phyloP scores from a whole-genome alignment of 1,140 invertebrate species.

The Drosophila trapezifrons region DNA sequence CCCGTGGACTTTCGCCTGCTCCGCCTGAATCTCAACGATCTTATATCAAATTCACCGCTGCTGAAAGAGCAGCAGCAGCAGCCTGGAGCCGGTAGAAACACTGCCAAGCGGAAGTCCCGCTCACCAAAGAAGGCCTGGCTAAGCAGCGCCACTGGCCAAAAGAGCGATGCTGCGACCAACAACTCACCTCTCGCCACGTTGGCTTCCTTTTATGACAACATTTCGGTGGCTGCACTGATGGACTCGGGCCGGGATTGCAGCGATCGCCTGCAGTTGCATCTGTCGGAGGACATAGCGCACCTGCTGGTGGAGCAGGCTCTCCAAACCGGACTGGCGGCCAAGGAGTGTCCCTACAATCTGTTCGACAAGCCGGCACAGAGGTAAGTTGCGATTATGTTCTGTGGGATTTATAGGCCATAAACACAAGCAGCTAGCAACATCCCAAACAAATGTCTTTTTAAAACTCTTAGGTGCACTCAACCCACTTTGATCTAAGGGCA shows the following conservation, averaged over 20 bases:
- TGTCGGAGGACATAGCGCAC: constrained; percentile 70
- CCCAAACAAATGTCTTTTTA: too few relatives aligned
- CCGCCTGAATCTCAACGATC: constrained; percentile 64
- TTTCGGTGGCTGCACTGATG: constrained; percentile 70
- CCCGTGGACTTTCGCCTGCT: constrained; percentile 73
- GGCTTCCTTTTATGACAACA: constrained; percentile 70
- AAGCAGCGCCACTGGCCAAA: constrained; percentile 44
- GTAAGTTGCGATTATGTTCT: constrained; percentile 31
- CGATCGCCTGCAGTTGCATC: constrained; percentile 62
- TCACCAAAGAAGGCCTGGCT: constrained; percentile 78
- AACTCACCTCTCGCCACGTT: constrained; percentile 47
- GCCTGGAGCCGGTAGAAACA: neutral
- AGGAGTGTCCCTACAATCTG: constrained; percentile 68
- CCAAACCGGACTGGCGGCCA: constrained; percentile 54
- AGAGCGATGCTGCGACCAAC: neutral
- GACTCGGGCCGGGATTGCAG: constrained; percentile 34
- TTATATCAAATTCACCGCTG: constrained; percentile 51
- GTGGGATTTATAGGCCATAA: neutral
- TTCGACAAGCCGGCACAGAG: constrained; percentile 70
- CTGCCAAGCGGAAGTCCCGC: constrained; percentile 67
- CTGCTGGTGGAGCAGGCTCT: constrained; percentile 71
- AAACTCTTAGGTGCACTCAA: too few relatives aligned
- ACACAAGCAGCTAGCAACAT: too few relatives aligned
- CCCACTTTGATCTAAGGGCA: neutral
- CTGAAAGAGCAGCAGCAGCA: constrained; percentile 27